phyloP scores from a whole-genome alignment of 2,113 vertebrate species.

The Dryoscopus gambensis region DNA sequence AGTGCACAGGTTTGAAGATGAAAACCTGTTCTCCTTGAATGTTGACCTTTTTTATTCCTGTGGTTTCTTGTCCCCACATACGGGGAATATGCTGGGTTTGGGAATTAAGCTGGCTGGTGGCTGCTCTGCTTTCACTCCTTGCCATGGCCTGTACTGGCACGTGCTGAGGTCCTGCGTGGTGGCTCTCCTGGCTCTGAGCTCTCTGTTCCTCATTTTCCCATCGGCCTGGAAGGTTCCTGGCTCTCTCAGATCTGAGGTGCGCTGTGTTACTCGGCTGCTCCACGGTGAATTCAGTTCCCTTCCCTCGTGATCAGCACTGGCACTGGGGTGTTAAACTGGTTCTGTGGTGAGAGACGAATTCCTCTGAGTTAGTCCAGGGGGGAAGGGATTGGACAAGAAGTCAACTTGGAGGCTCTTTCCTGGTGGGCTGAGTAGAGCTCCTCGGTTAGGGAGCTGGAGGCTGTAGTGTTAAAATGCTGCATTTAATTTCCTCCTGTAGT shows the following conservation, averaged over 20 bases:
- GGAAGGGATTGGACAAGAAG: background rate
- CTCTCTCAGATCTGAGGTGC: background rate
- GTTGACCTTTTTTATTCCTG: background rate
- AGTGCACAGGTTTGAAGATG: background rate
- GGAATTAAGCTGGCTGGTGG: background rate
- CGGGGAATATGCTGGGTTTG: background rate
- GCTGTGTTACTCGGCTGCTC: background rate
- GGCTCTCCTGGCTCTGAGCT: background rate
- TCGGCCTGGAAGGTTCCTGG: background rate
- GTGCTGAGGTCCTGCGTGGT: accelerated
- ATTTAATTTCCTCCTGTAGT: background rate
- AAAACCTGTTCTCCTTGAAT: background rate
- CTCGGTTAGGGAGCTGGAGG: background rate
- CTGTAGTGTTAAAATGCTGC: background rate
- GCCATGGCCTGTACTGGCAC: accelerated
- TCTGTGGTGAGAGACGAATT: background rate
- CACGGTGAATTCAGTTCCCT: background rate
- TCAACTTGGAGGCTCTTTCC: background rate
- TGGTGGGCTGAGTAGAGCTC: background rate
- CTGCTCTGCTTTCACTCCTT: background rate
- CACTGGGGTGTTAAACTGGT: background rate
- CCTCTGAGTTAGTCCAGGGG: background rate
- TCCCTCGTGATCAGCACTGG: background rate
- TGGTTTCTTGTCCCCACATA: background rate
- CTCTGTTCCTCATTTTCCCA: background rate